Conservation (phyloP, 2,888 invertebrate genomes). For the Anthrax anthrax region DNA sequence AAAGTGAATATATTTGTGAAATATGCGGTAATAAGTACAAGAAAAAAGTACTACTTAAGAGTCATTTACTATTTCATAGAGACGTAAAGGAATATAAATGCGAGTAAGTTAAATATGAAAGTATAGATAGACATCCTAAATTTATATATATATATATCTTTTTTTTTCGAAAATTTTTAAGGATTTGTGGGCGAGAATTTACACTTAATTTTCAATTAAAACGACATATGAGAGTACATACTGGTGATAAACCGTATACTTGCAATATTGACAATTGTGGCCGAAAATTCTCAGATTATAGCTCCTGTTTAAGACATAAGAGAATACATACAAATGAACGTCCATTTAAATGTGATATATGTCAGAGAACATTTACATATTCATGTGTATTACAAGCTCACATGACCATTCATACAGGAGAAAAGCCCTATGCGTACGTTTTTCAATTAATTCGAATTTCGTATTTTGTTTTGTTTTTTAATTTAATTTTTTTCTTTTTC, state of each 20-base stretch:
- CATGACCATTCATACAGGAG: neutral
- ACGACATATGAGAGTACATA: constrained; percentile 1
- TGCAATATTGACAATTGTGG: neutral
- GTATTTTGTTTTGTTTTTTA: too few relatives aligned
- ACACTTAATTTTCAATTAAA: neutral
- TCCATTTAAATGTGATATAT: neutral
- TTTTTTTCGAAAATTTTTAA: too few relatives aligned
- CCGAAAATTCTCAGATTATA: neutral
- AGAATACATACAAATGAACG: neutral
- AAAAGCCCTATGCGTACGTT: neutral
- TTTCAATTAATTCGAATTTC: too few relatives aligned
- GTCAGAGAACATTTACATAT: neutral
- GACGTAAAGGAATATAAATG: neutral
- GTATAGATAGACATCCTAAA: too few relatives aligned
- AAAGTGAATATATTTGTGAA: neutral
- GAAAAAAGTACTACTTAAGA: neutral
- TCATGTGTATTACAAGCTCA: neutral
- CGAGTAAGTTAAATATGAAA: too few relatives aligned
- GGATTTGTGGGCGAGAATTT: neutral
- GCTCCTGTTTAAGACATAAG: neutral
- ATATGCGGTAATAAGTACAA: constrained; percentile 1
- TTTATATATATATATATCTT: neutral
- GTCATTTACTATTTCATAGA: neutral
- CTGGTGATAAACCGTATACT: neutral
- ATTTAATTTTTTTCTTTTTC: too few relatives aligned